Base-by-base conservation (phyloP, 2,797 vertebrate species). In the Acestrorhynchus altus region DNA sequence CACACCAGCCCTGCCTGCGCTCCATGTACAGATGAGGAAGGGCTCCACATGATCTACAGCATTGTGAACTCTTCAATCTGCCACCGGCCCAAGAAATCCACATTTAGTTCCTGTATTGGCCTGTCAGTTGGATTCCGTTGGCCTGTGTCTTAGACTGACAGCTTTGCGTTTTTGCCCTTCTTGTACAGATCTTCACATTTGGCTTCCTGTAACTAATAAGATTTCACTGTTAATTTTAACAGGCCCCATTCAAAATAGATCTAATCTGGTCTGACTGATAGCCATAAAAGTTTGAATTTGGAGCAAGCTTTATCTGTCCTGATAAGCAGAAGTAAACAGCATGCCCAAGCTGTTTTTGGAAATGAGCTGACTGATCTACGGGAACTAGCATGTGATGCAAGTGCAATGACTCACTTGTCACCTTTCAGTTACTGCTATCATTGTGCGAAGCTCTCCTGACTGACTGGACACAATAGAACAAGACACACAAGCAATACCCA, bases 11-110 rank as follows among this genome's bases (percentile, higher is more conserved):
- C 79, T 90, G 89, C 87, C 77, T 90, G 88, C 84, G 31, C 87
- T 88, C 86, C 86, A 86, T 81, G 68, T 89, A 91, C 88, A 88
- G 88, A 91, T 88, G 89, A 90, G 89, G 82, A 59, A 88, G 85
- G 87, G 86, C 86, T 87, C 85, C 85, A 80, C 90, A 92, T 90
- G 90, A 91, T 91, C 90, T 89, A 87, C 86, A 88, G 86, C 78
- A 83, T 85, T 84, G 86, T 83, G 82, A 90, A 90, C 88, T 86
- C 83, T 84, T 74, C 51, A 84, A 82, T 87, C 86, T 54, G 40
- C 24, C 56, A 26, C 49, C 77, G 83, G 76, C 83, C 84, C 86
- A 88, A 83, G 79, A 90, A 89, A 13, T 71, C 15, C 24, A 59
- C 42, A 47, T 47, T 20, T 88, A 86, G 90, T 89, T 89, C 87